Base-by-base conservation (phyloP, 2,888 invertebrate species). In the Smittia sp. region DNA sequence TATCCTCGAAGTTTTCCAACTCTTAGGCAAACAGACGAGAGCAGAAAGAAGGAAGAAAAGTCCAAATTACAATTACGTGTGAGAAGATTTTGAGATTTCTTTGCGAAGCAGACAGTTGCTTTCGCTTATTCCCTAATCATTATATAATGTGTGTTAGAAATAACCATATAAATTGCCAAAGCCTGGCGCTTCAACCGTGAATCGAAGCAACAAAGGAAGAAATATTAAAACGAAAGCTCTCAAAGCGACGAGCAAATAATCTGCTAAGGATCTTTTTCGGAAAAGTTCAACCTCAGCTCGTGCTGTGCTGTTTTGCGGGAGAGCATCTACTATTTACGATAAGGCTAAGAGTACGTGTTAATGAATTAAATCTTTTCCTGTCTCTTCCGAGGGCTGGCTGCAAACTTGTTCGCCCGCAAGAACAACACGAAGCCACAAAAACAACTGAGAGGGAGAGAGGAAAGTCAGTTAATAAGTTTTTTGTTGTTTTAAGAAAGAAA, bases 41-140 rank as follows among this genome's bases (percentile, higher is more conserved):
- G 32, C 32, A 32, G 32, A 32, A 32, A 32, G 32, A 32, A n/a
- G 18, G 52, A 13, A 62, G 24, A 62, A 24, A 62, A 62, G n/a
- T 62, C 62, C 24, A 62, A 62, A 62, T 62, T 62, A 24, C 62
- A 22, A 62, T 62, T 62, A 62, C 62, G 62, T 62, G 62, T 62
- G 20, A 62, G 62, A 18, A 46, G 52, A 18, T 46, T 46, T 46
- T 13, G n/a, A 15, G 52, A 18, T 46, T 46, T 46, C 18, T n/a
- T 18, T 46, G 52, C n/a, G n/a, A 15, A 11, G n/a, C 2, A 3
- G 7, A 46, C 18, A 15, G 52, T 46, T 46, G 52, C n/a, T 46
- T 11, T 46, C 52, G n/a, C 18, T 46, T 46, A 18, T 46, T 46
- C 52, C 52, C 52, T 15, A 46, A 15, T 15, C 18, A 46, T 46